These are phyloP conservation scores for Mylabris phalerata DNA, from an alignment of 1,140 invertebrate species.

Conservation along the genomic window DNA sequence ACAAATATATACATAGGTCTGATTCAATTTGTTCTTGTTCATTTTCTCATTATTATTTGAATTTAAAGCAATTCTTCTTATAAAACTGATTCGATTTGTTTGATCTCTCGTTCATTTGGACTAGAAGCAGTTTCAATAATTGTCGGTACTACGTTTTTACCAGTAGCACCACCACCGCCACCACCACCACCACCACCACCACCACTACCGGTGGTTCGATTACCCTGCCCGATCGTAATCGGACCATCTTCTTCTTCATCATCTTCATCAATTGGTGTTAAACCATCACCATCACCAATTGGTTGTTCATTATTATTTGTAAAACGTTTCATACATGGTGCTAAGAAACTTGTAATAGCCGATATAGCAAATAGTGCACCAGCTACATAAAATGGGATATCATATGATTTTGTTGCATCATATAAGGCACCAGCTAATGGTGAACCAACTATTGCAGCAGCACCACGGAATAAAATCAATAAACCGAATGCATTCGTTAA, in stretches of 20 bases:
- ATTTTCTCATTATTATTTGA: too few species aligned
- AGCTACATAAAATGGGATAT: constrained; percentile 87
- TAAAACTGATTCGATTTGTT: constrained; percentile 60
- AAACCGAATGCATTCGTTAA: constrained; percentile 95
- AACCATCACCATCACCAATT: constrained; percentile 56
- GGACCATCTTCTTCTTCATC: constrained; percentile 68
- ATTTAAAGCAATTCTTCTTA: constrained; percentile 37
- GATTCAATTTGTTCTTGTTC: too few species aligned
- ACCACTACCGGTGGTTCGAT: background rate
- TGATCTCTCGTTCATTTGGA: constrained; percentile 53
- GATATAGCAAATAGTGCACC: constrained; percentile 81
- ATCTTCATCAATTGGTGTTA: constrained; percentile 75
- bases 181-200: too few species aligned
- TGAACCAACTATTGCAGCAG: constrained; percentile 80
- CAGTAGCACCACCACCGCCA: constrained; percentile 13
- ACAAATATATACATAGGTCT: too few species aligned
- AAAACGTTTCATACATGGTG: constrained; percentile 65
- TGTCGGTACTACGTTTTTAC: constrained; percentile 33
- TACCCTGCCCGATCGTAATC: constrained; percentile 51
- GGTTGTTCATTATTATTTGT: constrained; percentile 44
- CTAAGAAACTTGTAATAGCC: constrained; percentile 76
- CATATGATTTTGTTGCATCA: constrained; percentile 78
- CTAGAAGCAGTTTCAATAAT: constrained; percentile 49
- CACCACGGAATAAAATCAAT: constrained; percentile 88
- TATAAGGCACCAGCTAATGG: constrained; percentile 80